A percentile compares a stretch with the other conserved stretches of the same genome.
Conservation (phyloP, 2,113 vertebrate species). For the Megaleporinus macrocephalus region DNA sequence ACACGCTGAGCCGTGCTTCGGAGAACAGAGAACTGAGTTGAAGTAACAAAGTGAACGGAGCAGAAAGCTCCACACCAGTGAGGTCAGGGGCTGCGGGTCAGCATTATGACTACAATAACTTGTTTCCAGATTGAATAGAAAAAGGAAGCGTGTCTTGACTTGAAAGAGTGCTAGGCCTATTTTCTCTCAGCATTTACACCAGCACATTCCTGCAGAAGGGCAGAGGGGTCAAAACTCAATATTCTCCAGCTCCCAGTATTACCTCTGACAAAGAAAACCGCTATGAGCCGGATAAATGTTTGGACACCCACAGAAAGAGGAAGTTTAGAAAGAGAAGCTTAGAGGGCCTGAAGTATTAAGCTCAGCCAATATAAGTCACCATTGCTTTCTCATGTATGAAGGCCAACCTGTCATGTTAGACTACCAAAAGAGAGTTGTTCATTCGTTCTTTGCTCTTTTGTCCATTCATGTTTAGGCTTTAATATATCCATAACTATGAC, state of each 20-base stretch:
- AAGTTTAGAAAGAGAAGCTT: not conserved
- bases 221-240: slow-evolving; percentile 8
- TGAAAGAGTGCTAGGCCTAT: not conserved
- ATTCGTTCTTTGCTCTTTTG: not conserved
- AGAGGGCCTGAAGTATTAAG: not conserved
- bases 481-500: not conserved
- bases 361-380: not conserved
- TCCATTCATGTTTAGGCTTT: not conserved
- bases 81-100: slow-evolving; percentile 13
- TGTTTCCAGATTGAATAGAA: slow-evolving; percentile 5
- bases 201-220: slow-evolving; percentile 1
- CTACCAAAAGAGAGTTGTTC: not conserved
- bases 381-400: not conserved
- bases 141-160: not conserved
- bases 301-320: slow-evolving; percentile 5
- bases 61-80: not conserved
- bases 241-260: not conserved
- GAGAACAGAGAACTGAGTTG: slow-evolving; percentile 4
- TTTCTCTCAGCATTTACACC: not conserved
- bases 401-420: not conserved
- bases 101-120: slow-evolving; percentile 27
- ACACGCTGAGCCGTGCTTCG: not conserved
- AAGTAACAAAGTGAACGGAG: slow-evolving; percentile 5
- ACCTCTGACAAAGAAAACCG: slow-evolving; percentile 14
- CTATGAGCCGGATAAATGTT: slow-evolving; percentile 24